Evolutionary conservation across 2,797 vertebrate species (phyloP).

Genomic region (Platyrinchus mystaceus): DNA sequence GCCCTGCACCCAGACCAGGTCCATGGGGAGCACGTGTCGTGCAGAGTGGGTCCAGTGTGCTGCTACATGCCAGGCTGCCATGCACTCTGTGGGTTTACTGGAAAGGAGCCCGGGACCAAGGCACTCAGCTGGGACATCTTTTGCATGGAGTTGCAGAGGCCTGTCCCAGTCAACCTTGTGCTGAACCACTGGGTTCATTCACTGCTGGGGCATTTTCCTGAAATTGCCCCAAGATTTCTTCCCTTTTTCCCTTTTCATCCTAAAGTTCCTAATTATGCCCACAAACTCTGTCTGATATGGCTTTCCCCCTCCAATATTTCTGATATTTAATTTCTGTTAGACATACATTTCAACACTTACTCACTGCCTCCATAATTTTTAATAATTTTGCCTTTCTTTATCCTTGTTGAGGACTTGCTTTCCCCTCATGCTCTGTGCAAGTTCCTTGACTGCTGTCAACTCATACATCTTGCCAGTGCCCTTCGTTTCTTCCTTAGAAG

Average conservation of each 20-base stretch:
- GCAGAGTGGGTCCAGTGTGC: rapidly evolving
- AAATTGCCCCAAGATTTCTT: neutral
- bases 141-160: rapidly evolving
- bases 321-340: neutral
- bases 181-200: neutral
- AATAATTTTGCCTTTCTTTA: neutral
- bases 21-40: rapidly evolving
- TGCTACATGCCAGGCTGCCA: rapidly evolving
- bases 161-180: neutral
- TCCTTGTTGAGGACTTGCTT: neutral
- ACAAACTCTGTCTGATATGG: neutral
- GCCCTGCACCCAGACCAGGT: neutral
- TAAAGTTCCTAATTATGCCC: neutral
- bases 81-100: rapidly evolving
- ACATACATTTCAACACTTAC: neutral
- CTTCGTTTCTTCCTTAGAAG: neutral
- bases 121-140: neutral
- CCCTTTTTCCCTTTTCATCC: neutral
- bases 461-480: neutral
- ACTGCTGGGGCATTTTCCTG: neutral
- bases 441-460: neutral
- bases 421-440: neutral
- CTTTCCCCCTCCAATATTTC: neutral
- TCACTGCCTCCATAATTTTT: neutral
- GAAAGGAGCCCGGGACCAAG: too few relatives aligned